These are phyloP conservation scores for Melikaiella ostensackeni DNA, from an alignment of 2,888 invertebrate genomes.

Conservation along the genomic window DNA sequence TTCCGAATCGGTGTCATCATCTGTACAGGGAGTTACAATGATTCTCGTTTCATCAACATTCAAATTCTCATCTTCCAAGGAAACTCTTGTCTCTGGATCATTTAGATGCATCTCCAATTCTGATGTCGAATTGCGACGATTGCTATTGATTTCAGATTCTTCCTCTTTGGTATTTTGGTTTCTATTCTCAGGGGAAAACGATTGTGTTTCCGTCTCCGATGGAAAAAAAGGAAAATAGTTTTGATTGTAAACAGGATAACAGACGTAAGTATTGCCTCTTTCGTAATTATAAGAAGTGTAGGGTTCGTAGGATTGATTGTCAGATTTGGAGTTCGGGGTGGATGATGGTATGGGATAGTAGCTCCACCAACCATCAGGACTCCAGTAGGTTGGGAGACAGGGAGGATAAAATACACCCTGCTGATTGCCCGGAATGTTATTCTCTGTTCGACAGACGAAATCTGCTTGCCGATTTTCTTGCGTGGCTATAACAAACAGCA, in stretches of 20 bases:
- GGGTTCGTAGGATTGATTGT: conserved; percentile 48
- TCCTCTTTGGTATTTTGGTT: neutral
- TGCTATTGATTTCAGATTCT: neutral
- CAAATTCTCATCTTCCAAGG: neutral
- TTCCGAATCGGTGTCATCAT: conserved; percentile 33
- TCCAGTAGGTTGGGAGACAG: conserved; percentile 61
- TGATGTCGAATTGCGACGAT: neutral
- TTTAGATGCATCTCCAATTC: neutral
- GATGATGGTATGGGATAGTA: conserved; percentile 60
- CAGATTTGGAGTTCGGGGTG: conserved; percentile 43
- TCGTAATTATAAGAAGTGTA: conserved; percentile 53
- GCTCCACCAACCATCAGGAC: conserved; percentile 66
- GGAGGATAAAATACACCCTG: conserved; percentile 68
- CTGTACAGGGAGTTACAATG: conserved; percentile 41
- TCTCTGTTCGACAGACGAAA: conserved; percentile 70
- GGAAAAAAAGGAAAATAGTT: conserved; percentile 39
- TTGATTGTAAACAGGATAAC: conserved; percentile 59
- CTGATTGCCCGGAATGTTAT: conserved; percentile 72
- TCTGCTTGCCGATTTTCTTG: conserved; percentile 72
- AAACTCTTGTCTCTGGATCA: neutral
- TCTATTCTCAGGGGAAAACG: neutral
- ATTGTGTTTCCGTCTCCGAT: neutral
- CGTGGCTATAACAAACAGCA: conserved; percentile 76
- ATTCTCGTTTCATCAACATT: conserved; percentile 11
- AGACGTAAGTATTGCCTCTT: conserved; percentile 57